These are phyloP conservation scores for Sebastes minor DNA, from an alignment of 2,797 vertebrate genomes.

Conservation along the genomic window DNA sequence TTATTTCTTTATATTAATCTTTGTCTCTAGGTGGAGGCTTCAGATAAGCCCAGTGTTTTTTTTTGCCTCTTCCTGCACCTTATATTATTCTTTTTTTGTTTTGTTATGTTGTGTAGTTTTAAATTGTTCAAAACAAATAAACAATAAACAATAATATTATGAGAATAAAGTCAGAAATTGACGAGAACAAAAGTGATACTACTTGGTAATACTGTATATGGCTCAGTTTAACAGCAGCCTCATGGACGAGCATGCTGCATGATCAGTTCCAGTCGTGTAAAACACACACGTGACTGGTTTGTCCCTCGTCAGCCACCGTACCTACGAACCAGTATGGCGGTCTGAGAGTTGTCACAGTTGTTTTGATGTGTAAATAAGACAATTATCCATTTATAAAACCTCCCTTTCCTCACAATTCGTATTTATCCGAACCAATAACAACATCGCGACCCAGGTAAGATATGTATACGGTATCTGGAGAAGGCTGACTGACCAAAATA, in stretches of 20 bases:
- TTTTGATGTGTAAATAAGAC: slow-evolving; percentile 38
- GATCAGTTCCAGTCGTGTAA: neutral
- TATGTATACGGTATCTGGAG: accelerated
- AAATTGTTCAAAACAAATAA: too few species aligned
- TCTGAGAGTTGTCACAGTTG: slow-evolving; percentile 36
- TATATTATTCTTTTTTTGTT: too few species aligned
- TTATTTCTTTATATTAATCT: too few species aligned
- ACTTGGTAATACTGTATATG: too few species aligned
- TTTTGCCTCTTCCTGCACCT: too few species aligned
- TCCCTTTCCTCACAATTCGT: accelerated
- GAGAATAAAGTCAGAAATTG: too few species aligned
- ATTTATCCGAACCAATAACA: neutral
- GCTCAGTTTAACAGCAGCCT: neutral
- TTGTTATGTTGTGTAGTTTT: too few species aligned
- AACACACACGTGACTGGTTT: slow-evolving; percentile 13
- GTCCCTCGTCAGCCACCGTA: slow-evolving; percentile 55
- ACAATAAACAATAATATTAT: too few species aligned
- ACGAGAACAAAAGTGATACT: too few species aligned
- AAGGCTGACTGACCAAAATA: neutral
- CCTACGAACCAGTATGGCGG: slow-evolving; percentile 59
- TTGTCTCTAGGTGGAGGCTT: too few species aligned
- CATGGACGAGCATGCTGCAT: too few species aligned
- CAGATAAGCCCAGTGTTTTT: too few species aligned
- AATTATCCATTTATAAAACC: neutral
- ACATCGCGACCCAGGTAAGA: slow-evolving; percentile 42